Conservation (phyloP, 2,888 invertebrate species). For the Electrophaes corylata region DNA sequence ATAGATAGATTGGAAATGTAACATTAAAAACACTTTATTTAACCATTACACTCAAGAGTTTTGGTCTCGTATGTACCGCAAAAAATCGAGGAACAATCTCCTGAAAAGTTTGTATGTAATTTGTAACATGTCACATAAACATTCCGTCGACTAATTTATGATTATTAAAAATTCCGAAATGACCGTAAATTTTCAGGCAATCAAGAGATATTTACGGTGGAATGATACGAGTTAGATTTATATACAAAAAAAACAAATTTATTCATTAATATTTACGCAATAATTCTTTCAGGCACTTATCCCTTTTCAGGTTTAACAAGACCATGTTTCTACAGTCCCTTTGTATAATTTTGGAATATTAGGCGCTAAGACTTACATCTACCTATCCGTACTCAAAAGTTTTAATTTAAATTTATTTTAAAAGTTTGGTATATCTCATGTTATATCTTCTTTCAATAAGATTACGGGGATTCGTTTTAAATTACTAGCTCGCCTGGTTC, state of each 20-base stretch:
- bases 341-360: not conserved
- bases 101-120: not conserved
- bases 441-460: not conserved
- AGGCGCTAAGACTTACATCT: not conserved
- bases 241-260: constrained; percentile 26
- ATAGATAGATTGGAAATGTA: too few relatives aligned
- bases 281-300: constrained; percentile 11
- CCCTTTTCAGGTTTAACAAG: constrained; percentile 18
- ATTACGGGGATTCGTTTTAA: not conserved
- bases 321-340: constrained; percentile 4
- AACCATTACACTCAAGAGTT: too few relatives aligned
- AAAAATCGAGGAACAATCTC: not conserved
- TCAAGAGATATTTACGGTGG: constrained; percentile 16
- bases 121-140: constrained; percentile 15
- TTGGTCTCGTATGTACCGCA: too few relatives aligned
- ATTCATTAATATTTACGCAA: constrained; percentile 28
- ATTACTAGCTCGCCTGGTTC: not conserved
- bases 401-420: too few relatives aligned
- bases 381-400: not conserved
- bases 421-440: too few relatives aligned
- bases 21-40: too few relatives aligned
- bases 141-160: constrained; percentile 24
- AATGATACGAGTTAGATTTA: constrained; percentile 14
- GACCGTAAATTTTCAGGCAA: constrained; percentile 25
- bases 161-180: constrained; percentile 30